phyloP scores from a whole-genome alignment of 2,797 vertebrate genomes.

The Rhinichthys osculus region DNA sequence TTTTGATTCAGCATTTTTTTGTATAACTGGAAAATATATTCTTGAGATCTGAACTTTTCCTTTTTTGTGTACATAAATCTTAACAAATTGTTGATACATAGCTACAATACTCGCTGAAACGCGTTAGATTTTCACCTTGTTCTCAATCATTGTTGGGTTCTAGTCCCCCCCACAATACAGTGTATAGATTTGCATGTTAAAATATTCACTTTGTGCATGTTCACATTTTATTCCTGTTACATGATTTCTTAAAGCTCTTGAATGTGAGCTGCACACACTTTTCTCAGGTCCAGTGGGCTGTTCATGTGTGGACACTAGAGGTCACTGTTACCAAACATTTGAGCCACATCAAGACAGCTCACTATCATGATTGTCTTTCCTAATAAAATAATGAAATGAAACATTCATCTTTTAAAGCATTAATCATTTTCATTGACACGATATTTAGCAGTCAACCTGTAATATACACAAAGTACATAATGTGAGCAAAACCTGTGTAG shows the following conservation, averaged over 20 bases:
- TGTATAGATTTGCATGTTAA: slow-evolving; percentile 16
- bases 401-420: neutral
- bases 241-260: slow-evolving; percentile 10
- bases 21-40: slow-evolving; percentile 20
- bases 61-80: slow-evolving; percentile 13
- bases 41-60: neutral
- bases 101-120: neutral
- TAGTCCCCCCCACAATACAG: neutral
- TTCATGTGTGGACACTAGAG: slow-evolving; percentile 66
- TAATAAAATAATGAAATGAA: slow-evolving; percentile 31
- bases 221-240: slow-evolving; percentile 23
- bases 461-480: neutral
- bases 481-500: neutral
- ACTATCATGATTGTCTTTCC: slow-evolving; percentile 3
- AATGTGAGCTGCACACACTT: neutral
- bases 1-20: neutral
- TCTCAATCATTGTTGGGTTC: neutral
- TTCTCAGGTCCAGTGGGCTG: neutral
- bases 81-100: neutral
- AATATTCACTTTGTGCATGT: neutral
- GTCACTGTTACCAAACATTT: slow-evolving; percentile 64
- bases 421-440: neutral
- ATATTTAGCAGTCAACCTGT: neutral
- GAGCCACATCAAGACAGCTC: neutral
- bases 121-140: neutral